Conservation (phyloP, 2,888 invertebrate species). For the Pherbina coryleti region DNA sequence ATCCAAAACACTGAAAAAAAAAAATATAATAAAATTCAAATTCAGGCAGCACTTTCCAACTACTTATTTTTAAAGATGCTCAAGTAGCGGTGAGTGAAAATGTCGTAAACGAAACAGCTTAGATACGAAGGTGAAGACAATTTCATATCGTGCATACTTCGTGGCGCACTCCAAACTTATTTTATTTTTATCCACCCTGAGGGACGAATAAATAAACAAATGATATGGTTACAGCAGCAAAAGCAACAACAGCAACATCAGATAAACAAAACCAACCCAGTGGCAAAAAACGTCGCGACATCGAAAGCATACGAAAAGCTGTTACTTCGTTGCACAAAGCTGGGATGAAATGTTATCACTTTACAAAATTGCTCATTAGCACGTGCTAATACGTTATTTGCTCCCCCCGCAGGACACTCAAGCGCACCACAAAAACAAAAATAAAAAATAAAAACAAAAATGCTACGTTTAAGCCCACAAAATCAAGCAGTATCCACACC, state of each 20-base stretch:
- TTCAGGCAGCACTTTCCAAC: not conserved
- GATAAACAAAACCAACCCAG: not conserved
- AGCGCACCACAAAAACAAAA: conserved; percentile 14
- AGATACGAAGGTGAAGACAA: not conserved
- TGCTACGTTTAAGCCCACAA: conserved; percentile 23
- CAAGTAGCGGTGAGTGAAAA: not conserved
- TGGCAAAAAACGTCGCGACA: conserved; percentile 19
- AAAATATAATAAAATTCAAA: not conserved
- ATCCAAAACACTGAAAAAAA: not conserved
- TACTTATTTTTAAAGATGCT: not conserved
- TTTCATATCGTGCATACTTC: not conserved
- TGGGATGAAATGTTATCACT: conserved; percentile 59
- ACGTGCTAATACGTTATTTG: conserved; percentile 55
- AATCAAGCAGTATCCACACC: not conserved
- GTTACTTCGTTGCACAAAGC: conserved; percentile 39
- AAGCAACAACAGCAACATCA: conserved; percentile 14
- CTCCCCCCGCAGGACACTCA: conserved; percentile 11
- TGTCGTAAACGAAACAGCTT: conserved; percentile 22
- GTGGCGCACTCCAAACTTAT: conserved; percentile 37
- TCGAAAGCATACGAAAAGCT: conserved; percentile 24
- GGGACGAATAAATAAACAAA: conserved; percentile 50
- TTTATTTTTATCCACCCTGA: conserved; percentile 46
- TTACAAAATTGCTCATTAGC: conserved; percentile 62
- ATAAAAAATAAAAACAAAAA: conserved; percentile 14
- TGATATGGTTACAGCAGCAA: conserved; percentile 35